Percentiles rank a stretch among this genome's conserved stretches.
Conservation (phyloP, 1,140 invertebrate species). For the Lethrus apterus region DNA sequence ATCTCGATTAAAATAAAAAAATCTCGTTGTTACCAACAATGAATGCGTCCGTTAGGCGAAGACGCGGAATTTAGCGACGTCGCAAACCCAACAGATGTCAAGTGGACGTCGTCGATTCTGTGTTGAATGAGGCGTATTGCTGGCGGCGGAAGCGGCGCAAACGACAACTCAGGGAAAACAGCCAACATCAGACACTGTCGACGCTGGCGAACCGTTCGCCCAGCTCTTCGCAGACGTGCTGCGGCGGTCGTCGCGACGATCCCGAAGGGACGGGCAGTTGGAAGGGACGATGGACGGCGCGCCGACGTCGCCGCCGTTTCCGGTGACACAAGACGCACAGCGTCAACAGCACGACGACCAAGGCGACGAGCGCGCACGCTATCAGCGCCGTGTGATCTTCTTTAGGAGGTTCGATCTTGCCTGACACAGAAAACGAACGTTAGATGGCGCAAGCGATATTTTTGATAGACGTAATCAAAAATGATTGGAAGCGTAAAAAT, state of each 20-base stretch:
- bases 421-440: constrained; percentile 28
- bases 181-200: constrained; percentile 48
- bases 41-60: neutral
- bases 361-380: constrained; percentile 43
- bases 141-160: constrained; percentile 25
- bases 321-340: constrained; percentile 37
- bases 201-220: constrained; percentile 47
- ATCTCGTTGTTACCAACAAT: no score
- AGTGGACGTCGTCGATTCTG: constrained; percentile 28
- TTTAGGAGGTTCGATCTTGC: constrained; percentile 43
- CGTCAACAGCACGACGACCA: constrained; percentile 30
- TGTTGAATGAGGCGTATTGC: constrained; percentile 31
- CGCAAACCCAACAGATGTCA: constrained; percentile 12
- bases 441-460: neutral
- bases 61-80: constrained; percentile 3
- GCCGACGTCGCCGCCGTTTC: constrained; percentile 30
- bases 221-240: constrained; percentile 47
- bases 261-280: constrained; percentile 39
- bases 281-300: constrained; percentile 31
- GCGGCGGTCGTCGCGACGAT: constrained; percentile 40
- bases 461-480: constrained; percentile 1
- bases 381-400: constrained; percentile 47
- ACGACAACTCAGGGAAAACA: constrained; percentile 26
- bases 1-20: neutral
- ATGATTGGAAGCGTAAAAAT: no score